Evolutionary conservation across 2,888 invertebrate genomes (phyloP).

Genomic region (Acrobasis consociella): DNA sequence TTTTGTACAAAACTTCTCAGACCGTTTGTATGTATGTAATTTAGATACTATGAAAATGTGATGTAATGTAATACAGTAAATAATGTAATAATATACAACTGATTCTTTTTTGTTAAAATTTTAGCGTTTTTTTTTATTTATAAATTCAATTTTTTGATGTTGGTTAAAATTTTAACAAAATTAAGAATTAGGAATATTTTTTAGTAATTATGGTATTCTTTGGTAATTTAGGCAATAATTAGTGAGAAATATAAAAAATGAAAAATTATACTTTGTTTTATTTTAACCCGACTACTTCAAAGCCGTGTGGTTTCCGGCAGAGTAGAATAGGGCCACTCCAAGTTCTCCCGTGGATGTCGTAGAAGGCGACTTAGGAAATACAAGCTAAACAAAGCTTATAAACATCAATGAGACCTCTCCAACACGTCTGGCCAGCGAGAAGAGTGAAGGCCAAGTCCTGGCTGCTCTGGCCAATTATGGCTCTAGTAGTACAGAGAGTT

Average conservation of each 20-base stretch:
- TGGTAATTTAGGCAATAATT: conserved; percentile 3
- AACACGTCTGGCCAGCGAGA: no score
- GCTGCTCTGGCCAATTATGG: no score
- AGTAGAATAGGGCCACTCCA: no score
- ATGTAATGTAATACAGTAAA: not conserved
- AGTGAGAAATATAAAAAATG: not conserved
- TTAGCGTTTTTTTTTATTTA: not conserved
- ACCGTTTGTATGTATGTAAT: not conserved
- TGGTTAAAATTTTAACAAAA: not conserved
- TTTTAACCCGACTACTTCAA: not conserved
- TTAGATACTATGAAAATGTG: not conserved
- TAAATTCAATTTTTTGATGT: not conserved
- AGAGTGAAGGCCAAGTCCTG: no score
- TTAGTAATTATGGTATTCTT: conserved; percentile 1
- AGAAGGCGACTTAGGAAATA: no score
- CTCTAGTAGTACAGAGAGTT: no score
- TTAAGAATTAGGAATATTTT: not conserved
- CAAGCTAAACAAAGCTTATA: no score
- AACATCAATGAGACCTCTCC: no score
- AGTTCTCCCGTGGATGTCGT: no score
- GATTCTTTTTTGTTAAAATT: not conserved
- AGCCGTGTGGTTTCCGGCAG: no score
- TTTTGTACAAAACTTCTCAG: no score
- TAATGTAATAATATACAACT: not conserved
- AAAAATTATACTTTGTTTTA: not conserved